Evolutionary conservation across 1,140 invertebrate species (phyloP).

Genomic region (Ganaspis sp.): DNA sequence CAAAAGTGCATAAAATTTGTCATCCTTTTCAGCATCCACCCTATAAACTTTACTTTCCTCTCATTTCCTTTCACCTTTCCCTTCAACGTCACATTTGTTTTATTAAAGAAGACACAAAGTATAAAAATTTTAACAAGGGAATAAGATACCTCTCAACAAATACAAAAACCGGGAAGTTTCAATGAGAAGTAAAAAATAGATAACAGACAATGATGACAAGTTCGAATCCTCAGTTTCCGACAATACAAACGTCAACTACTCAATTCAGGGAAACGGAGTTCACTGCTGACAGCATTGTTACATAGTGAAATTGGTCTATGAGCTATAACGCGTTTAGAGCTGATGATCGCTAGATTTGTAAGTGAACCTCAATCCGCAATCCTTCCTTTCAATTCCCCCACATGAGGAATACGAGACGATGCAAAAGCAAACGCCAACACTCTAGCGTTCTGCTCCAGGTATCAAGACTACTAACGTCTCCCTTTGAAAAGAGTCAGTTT

Average conservation of each 20-base stretch:
- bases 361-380: conserved; percentile 50
- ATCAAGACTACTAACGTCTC: conserved; percentile 58
- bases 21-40: too few species aligned
- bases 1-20: too few species aligned
- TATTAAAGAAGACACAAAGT: too few species aligned
- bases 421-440: conserved; percentile 66
- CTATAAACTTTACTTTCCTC: too few species aligned
- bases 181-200: too few species aligned
- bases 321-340: conserved; percentile 32
- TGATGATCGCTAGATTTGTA: conserved; percentile 30
- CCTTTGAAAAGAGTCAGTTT: conserved; percentile 67
- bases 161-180: not conserved
- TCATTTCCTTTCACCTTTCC: too few species aligned
- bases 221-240: too few species aligned
- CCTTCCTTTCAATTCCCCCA: conserved; percentile 64
- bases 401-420: conserved; percentile 47
- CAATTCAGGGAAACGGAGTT: not conserved
- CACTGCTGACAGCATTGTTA: not conserved
- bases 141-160: not conserved
- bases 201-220: too few species aligned
- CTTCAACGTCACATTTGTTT: too few species aligned
- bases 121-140: too few species aligned
- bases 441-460: conserved; percentile 57
- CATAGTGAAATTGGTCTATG: not conserved
- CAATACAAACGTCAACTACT: not conserved